These are phyloP conservation scores for Hydrolagus colliei DNA, from an alignment of 2,797 vertebrate genomes.

Conservation along the genomic window DNA sequence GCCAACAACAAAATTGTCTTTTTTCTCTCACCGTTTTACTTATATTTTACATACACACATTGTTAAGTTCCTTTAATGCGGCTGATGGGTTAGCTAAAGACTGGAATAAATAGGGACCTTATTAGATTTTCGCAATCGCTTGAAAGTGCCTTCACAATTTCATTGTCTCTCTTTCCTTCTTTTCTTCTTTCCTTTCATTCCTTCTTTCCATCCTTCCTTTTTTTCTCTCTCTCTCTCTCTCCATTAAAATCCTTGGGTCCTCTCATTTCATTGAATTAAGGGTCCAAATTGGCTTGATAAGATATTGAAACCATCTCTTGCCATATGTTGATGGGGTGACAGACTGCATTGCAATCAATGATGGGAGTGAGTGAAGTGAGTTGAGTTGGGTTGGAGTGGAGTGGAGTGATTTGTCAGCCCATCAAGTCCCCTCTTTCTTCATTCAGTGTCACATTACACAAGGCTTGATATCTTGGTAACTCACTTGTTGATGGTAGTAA, in stretches of 20 bases:
- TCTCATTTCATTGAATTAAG: constrained; percentile 19
- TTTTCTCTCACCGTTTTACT: constrained; percentile 50
- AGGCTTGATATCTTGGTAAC: constrained; percentile 98
- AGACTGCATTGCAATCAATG: neutral
- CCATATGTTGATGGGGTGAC: too few relatives aligned
- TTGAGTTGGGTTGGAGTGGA: too few relatives aligned
- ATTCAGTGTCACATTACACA: constrained; percentile 82
- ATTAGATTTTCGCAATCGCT: constrained; percentile 66
- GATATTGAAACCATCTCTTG: too few relatives aligned
- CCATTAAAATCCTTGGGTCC: constrained; percentile 4
- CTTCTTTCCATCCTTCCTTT: too few relatives aligned
- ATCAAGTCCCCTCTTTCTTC: neutral
- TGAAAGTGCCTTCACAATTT: constrained; percentile 81
- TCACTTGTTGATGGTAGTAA: constrained; percentile 96
- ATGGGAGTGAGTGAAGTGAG: neutral
- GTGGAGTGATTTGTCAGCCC: too few relatives aligned
- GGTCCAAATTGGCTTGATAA: neutral
- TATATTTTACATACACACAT: constrained; percentile 52
- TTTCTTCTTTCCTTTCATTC: too few relatives aligned
- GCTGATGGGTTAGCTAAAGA: constrained; percentile 64
- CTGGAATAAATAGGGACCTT: constrained; percentile 82
- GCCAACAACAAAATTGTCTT: constrained; percentile 66
- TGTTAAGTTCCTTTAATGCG: constrained; percentile 46
- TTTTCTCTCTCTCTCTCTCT: constrained; percentile 2
- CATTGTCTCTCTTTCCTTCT: too few relatives aligned